Evolutionary conservation across 1,140 invertebrate species (phyloP).

Genomic region (Pentalonia nigronervosa): DNA sequence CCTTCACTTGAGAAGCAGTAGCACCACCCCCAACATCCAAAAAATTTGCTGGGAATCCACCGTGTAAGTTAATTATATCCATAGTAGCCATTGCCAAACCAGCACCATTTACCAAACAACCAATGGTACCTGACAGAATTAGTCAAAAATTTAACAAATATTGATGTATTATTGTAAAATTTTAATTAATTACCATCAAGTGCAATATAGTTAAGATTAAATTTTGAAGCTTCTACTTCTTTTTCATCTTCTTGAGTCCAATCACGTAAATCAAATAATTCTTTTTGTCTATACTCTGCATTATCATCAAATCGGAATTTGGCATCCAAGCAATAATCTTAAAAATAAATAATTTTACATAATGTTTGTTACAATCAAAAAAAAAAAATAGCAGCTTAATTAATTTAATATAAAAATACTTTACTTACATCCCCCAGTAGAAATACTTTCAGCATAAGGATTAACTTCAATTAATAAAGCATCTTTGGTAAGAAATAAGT

Average conservation of each 20-base stretch:
- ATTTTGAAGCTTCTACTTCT: constrained; percentile 91
- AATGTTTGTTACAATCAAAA: constrained; percentile 64
- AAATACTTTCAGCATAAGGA: constrained; percentile 90
- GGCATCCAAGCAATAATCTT: constrained; percentile 93
- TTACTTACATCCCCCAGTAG: constrained; percentile 72
- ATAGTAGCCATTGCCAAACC: constrained; percentile 99
- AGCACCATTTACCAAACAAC: constrained; percentile 87
- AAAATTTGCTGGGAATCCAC: constrained; percentile 94
- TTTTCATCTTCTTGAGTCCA: constrained; percentile 92
- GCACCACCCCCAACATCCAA: constrained; percentile 95
- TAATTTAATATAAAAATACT: constrained; percentile 70
- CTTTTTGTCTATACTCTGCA: constrained; percentile 92
- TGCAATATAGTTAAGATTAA: constrained; percentile 95
- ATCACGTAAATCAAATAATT: constrained; percentile 86
- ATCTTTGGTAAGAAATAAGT: constrained; percentile 90
- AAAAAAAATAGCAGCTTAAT: constrained; percentile 70
- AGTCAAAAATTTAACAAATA: background rate
- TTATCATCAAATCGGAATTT: constrained; percentile 97
- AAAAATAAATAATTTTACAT: constrained; percentile 60
- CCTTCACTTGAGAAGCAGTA: constrained; percentile 89
- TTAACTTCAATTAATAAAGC: constrained; percentile 95
- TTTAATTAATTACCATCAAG: constrained; percentile 84
- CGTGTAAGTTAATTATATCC: constrained; percentile 95
- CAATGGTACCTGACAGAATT: constrained; percentile 64
- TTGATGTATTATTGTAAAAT: constrained; percentile 22